A percentile compares a stretch with the other conserved stretches of the same genome.
Evolutionary conservation across 1,140 invertebrate species (phyloP).

Genomic region (Zophobas atratus): DNA sequence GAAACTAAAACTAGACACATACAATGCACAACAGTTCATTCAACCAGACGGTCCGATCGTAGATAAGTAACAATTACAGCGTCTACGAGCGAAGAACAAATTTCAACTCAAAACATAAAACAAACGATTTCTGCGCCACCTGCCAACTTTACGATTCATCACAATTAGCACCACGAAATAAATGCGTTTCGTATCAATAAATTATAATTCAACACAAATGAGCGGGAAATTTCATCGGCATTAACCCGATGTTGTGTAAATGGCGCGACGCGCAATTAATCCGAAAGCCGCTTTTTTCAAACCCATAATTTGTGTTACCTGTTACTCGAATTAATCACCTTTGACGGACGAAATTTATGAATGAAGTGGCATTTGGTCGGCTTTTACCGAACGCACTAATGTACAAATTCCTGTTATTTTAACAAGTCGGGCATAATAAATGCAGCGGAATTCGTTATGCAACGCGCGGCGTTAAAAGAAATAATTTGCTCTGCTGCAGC

Average conservation of each 20-base stretch:
- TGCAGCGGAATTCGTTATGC: conserved; percentile 16
- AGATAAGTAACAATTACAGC: conserved; percentile 31
- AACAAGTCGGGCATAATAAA: background rate
- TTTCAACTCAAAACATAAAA: background rate
- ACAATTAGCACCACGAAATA: conserved; percentile 15
- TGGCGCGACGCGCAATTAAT: conserved; percentile 10
- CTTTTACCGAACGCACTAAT: conserved; percentile 8
- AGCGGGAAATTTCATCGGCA: conserved; percentile 9
- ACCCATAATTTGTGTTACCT: conserved; percentile 21
- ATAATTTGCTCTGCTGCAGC: background rate
- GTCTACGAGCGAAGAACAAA: background rate
- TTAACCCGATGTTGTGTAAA: conserved; percentile 15
- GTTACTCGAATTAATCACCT: conserved; percentile 21
- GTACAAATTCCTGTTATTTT: conserved; percentile 5
- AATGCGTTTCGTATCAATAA: conserved; percentile 13
- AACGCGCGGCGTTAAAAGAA: conserved; percentile 11
- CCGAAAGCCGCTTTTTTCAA: conserved; percentile 12
- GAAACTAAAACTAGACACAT: conserved; percentile 10
- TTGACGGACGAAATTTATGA: conserved; percentile 21
- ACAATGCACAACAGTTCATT: conserved; percentile 25
- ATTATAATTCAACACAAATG: conserved; percentile 25
- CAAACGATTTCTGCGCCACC: too few species aligned
- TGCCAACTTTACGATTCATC: background rate
- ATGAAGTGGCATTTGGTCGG: conserved; percentile 25
- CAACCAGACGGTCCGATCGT: conserved; percentile 18